Evolutionary conservation across 2,113 vertebrate genomes (phyloP).

Genomic region (Seriola aureovittata): DNA sequence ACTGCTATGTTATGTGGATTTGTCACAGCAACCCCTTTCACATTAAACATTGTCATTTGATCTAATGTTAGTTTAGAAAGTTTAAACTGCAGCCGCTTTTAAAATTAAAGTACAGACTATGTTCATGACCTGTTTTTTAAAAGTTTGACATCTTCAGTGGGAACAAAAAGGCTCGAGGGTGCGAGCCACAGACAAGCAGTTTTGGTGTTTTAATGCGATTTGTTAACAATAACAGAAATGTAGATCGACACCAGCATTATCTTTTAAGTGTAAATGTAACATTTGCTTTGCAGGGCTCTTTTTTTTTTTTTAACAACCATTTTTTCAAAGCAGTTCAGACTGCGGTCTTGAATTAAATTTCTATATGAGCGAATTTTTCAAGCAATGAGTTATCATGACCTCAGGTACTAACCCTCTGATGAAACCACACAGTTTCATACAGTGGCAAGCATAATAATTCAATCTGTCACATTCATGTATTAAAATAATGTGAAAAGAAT

Average conservation of each 20-base stretch:
- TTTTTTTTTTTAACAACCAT: neutral
- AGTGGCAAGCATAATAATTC: conserved; percentile 1
- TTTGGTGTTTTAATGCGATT: neutral
- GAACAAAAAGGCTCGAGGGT: no score
- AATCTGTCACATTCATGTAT: neutral
- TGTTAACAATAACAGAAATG: neutral
- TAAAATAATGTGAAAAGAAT: neutral
- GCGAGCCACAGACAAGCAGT: neutral
- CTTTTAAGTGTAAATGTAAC: neutral
- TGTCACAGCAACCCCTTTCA: no score
- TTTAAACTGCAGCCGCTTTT: no score
- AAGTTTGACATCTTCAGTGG: no score
- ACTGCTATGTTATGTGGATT: no score
- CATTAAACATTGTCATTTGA: no score
- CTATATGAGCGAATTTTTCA: neutral
- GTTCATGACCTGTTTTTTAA: no score
- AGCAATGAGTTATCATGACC: neutral
- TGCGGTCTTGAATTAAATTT: neutral
- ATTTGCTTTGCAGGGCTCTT: neutral
- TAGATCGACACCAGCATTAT: neutral
- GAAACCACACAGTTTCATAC: conserved; percentile 3
- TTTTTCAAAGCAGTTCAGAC: neutral
- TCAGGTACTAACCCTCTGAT: neutral
- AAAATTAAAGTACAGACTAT: no score
- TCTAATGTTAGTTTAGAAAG: no score